Base-by-base conservation (phyloP, 2,888 invertebrate species). In the Nephrocerus scutellatus region DNA sequence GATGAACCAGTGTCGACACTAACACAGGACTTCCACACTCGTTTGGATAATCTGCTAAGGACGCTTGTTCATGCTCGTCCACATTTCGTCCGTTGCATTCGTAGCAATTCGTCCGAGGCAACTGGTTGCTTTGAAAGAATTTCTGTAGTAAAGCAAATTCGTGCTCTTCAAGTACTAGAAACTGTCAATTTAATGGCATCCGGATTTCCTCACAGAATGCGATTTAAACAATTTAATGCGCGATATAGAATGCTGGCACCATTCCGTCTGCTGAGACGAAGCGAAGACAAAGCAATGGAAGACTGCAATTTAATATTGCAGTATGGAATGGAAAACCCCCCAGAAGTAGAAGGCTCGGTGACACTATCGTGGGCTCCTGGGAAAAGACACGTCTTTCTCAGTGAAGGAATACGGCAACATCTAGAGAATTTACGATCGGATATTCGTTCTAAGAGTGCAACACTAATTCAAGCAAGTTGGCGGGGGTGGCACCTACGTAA, bases 141-240 rank as follows among this genome's bases (percentile, higher is more conserved):
- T 42, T 78, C 83, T 2, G 87, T 93, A 18, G 85, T 89, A 55
- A 76, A 82, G 33, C 93, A 95, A 74, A 84, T 93, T 45, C 77
- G 92, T 30, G 88, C 92, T 2, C 74, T 93, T 35, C 85, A 86
- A 67, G 82, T 92, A n/a, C 71, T 93, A 36, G 93, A 95, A 71
- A 93, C 93, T 26, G 90, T 92, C 13, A 91, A 92, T 66, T 72
- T 95, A 44, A 93, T 93, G 92, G 90, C 91, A 10, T 87, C 87
- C 57, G 92, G 92, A 7, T 91, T 87, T 68, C 93, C 93, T 18
- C 93, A 95, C 66, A 77, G 91, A 53, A 89, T 93, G 90, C 77
- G 92, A 16, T 93, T 92, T 70, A 91, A 89, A 63, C 88, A 88
- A 23, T 93, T 93, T 70, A 84, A 84, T 62, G 76, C 79, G 2